Conservation (phyloP, 2,113 vertebrate genomes). For the Manacus vitellinus region DNA sequence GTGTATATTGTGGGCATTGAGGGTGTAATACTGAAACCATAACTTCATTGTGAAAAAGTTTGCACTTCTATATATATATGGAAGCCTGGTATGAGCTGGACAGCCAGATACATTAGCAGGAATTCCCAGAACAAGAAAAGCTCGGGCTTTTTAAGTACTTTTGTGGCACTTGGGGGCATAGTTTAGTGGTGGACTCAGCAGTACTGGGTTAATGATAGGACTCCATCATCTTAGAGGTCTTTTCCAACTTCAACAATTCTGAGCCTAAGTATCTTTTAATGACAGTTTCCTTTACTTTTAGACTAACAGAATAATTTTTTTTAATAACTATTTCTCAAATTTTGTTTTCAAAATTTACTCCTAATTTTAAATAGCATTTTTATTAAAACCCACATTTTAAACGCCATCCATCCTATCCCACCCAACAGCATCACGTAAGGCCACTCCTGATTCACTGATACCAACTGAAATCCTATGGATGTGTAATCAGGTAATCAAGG, state of each 20-base stretch:
- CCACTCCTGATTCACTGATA: not conserved
- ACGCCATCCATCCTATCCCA: not conserved
- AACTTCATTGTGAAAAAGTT: conserved; percentile 17
- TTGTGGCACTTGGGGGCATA: not conserved
- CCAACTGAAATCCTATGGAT: not conserved
- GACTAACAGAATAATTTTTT: not conserved
- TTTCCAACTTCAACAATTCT: not conserved
- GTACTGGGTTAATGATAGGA: not conserved
- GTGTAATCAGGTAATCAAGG: not conserved
- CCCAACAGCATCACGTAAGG: not conserved
- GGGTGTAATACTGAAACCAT: conserved; percentile 6
- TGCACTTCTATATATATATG: not conserved
- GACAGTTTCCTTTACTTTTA: not conserved
- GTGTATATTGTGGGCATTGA: conserved; percentile 56
- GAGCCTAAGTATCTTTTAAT: not conserved
- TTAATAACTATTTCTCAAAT: not conserved
- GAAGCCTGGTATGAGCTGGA: not conserved
- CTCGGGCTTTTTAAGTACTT: not conserved
- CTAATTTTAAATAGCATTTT: not conserved
- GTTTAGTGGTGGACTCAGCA: not conserved
- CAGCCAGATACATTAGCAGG: not conserved
- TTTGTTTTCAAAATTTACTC: not conserved
- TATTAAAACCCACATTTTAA: not conserved
- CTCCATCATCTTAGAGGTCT: not conserved
- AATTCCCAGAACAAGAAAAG: not conserved